Percentiles rank a stretch among this genome's conserved stretches.
Evolutionary conservation across 2,797 vertebrate genomes (phyloP).

Genomic region (Hylomyscus alleni): DNA sequence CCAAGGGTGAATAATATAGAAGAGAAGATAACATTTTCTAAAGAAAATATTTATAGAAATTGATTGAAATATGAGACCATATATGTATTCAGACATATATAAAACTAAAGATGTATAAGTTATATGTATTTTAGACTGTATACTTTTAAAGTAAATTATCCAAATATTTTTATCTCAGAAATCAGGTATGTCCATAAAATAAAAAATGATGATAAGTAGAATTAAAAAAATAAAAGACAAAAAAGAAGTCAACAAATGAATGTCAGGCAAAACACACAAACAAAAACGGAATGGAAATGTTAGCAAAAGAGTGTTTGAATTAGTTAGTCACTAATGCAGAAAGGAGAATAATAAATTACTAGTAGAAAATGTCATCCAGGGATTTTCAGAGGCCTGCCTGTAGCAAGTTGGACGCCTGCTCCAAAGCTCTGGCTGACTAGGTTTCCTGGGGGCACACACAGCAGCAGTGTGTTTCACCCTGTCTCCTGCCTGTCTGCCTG

Average conservation of each 20-base stretch:
- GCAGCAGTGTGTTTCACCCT: neutral
- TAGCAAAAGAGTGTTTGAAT: neutral
- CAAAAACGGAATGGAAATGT: neutral
- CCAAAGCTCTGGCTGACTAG: neutral
- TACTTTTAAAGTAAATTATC: neutral
- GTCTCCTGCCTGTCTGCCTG: neutral
- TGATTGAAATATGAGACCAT: neutral
- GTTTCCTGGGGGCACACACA: neutral
- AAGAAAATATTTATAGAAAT: neutral
- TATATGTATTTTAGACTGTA: neutral
- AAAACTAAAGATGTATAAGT: neutral
- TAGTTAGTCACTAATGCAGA: neutral
- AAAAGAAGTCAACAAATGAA: neutral
- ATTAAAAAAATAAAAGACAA: neutral
- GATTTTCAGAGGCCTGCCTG: neutral
- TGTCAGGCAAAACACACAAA: neutral
- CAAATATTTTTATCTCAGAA: neutral
- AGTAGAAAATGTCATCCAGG: neutral
- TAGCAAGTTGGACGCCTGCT: neutral
- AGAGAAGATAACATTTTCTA: neutral
- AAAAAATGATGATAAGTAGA: neutral
- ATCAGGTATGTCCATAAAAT: neutral
- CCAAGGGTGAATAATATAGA: neutral
- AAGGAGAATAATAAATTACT: slow-evolving; percentile 59
- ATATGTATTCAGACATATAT: neutral